These are phyloP conservation scores for Nibea coibor DNA, from an alignment of 2,113 vertebrate genomes.

Conservation along the genomic window DNA sequence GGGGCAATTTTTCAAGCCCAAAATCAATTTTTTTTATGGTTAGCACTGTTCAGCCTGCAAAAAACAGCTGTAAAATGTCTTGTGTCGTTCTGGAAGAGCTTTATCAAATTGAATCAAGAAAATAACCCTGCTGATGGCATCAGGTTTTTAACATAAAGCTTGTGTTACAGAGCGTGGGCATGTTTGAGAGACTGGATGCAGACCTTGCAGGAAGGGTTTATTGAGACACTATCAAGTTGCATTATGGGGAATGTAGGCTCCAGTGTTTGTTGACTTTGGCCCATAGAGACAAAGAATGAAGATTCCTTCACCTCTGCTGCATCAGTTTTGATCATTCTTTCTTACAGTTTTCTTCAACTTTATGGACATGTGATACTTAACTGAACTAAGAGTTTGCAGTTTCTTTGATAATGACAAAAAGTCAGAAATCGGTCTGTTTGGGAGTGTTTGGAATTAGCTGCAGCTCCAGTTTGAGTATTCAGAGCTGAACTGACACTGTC, in stretches of 20 bases:
- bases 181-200: slow-evolving; percentile 4
- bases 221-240: neutral
- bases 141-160: neutral
- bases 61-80: neutral
- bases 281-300: neutral
- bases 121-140: slow-evolving; percentile 16
- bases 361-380: neutral
- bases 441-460: neutral
- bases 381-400: neutral
- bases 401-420: neutral
- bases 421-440: neutral
- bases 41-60: neutral
- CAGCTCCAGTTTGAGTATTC: neutral
- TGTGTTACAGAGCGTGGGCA: neutral
- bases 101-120: slow-evolving; percentile 5
- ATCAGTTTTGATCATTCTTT: neutral
- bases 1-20: neutral
- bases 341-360: neutral
- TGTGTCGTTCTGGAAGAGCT: neutral
- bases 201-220: neutral
- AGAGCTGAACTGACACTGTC: neutral
- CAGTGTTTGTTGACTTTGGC: neutral
- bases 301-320: neutral
- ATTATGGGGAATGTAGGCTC: slow-evolving; percentile 19
- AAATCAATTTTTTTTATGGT: neutral